Conservation (phyloP, 2,797 vertebrate species). For the Chelonia mydas region DNA sequence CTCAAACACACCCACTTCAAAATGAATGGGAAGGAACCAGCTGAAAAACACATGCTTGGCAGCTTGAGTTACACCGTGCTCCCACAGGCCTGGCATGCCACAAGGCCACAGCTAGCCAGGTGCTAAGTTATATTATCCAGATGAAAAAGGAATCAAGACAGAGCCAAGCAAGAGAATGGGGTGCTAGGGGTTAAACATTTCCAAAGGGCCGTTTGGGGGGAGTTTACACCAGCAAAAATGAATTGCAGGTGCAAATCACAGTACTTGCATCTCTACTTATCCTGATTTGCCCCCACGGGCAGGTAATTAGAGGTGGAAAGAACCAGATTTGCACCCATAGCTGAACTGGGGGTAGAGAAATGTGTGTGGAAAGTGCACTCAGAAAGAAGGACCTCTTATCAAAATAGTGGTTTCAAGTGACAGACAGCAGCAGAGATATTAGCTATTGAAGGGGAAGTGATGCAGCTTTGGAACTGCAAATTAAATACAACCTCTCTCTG, state of each 20-base stretch:
- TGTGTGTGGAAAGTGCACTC: not conserved
- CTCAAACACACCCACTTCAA: not conserved
- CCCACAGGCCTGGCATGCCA: too few species aligned
- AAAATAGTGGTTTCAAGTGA: too few species aligned
- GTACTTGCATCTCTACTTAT: not conserved
- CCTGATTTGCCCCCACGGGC: not conserved
- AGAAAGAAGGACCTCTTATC: too few species aligned
- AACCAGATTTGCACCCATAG: not conserved
- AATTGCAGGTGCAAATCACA: not conserved
- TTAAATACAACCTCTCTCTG: not conserved
- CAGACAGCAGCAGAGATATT: not conserved
- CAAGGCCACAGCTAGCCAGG: not conserved
- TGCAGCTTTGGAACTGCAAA: not conserved
- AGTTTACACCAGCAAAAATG: not conserved
- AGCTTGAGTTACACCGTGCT: not conserved
- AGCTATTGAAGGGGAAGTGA: not conserved
- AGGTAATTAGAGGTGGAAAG: not conserved
- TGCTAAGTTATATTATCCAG: not conserved
- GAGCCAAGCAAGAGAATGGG: not conserved
- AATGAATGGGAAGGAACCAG: not conserved
- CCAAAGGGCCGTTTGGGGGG: not conserved
- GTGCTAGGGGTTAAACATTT: not conserved
- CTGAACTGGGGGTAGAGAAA: not conserved
- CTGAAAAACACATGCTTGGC: not conserved
- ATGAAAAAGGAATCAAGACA: not conserved